Evolutionary conservation across 2,888 invertebrate genomes (phyloP).

Genomic region (Acronicta psi): DNA sequence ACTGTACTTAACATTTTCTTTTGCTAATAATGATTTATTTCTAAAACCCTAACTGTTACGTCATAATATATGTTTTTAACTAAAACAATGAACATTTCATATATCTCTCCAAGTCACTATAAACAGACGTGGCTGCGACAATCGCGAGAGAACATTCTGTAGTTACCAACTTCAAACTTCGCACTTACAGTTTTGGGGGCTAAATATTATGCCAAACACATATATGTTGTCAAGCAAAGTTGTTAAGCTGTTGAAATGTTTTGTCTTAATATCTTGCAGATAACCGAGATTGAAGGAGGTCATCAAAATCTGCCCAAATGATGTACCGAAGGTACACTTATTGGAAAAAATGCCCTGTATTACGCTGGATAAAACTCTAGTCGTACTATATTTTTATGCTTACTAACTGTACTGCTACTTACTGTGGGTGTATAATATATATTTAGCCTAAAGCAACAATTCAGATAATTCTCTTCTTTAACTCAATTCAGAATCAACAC

Average conservation of each 20-base stretch:
- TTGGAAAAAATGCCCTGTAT: too few species aligned
- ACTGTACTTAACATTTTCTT: too few species aligned
- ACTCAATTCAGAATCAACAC: slow-evolving; percentile 7
- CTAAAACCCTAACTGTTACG: too few species aligned
- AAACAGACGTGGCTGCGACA: not conserved
- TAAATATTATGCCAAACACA: slow-evolving; percentile 18
- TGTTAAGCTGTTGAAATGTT: not conserved
- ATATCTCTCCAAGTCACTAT: slow-evolving; percentile 1
- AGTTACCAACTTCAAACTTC: slow-evolving; percentile 20
- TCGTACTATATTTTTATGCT: too few species aligned
- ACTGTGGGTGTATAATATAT: not conserved
- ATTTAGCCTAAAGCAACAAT: not conserved
- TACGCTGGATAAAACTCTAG: too few species aligned
- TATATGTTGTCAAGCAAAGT: slow-evolving; percentile 2
- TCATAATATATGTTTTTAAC: not conserved
- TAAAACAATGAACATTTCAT: slow-evolving; percentile 6
- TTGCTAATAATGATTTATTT: too few species aligned
- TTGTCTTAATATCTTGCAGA: not conserved
- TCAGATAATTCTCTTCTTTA: not conserved
- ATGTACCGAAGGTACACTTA: too few species aligned
- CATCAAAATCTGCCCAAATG: too few species aligned
- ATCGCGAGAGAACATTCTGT: slow-evolving; percentile 15
- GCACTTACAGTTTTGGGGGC: slow-evolving; percentile 7
- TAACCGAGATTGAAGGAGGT: not conserved
- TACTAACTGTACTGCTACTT: too few species aligned